Evolutionary conservation across 2,797 vertebrate genomes (phyloP), one percentile per base, ranked within the genome.

Genomic region (Rhabdomys pumilio): DNA sequence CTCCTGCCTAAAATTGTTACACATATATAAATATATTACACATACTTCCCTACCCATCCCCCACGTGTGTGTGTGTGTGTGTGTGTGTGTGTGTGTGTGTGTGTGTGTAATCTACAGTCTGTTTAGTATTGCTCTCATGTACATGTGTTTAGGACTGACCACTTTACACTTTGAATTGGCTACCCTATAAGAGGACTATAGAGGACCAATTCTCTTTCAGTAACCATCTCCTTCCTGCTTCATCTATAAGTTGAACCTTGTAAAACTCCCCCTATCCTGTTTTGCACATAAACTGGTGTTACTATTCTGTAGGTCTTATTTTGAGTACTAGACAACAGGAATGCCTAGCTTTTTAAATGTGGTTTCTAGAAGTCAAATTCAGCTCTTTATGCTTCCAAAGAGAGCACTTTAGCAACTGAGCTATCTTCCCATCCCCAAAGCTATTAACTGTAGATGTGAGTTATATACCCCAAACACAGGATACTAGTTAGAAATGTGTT

Each of bases 361-460:
- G 20, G 8, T 41, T 88, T 55, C 47, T 57, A 4, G 53, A n/a
- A 14, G 12, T 26, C 19, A 41, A 75, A 75, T 44, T 59, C n/a
- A 38, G 22, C 22, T 87, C 85, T 6, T 57, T 24, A 22, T 57
- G 67, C 6, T 75, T 75, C 9, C 10, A 88, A 41, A 88, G 85
- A 72, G 72, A 88, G 22, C 15, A 41, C n/a, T 59, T n/a, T 31
- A 29, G 47, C 65, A 87, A 72, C 8, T 55, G 65, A 88, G 24
- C 53, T 73, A 59, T 57, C 24, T 29, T 41, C 14, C 14, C 24
- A 88, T 41, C 19, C 14, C 17, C 65, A 55, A 76, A 59, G 50
- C 53, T 77, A n/a, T 69, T 93, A 53, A 76, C 38, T 95, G 75
- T 24, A 80, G 53, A 88, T 84, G 22, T 77, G 65, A 88, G 1